phyloP scores from a whole-genome alignment of 2,888 invertebrate genomes.

The Diadromus collaris region DNA sequence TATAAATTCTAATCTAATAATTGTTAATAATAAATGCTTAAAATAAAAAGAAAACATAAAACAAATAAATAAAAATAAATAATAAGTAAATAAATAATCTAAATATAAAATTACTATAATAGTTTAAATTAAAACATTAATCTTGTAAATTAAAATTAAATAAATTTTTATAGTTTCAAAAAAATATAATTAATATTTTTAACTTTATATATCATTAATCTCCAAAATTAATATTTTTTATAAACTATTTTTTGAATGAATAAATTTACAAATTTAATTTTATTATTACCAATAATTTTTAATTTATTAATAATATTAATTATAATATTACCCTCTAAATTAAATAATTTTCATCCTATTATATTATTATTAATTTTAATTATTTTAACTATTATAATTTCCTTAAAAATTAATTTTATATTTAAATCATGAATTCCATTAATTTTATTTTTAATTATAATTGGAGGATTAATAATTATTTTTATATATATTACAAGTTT shows the following conservation, averaged over 20 bases:
- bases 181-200: slow-evolving; percentile 81
- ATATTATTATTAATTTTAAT: background rate
- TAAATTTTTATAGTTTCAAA: slow-evolving; percentile 84
- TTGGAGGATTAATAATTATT: slow-evolving; percentile 85
- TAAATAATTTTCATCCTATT: slow-evolving; percentile 80
- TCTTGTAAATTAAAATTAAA: slow-evolving; percentile 86
- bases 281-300: slow-evolving; percentile 78
- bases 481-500: slow-evolving; percentile 85
- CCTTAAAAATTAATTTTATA: slow-evolving; percentile 80
- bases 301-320: slow-evolving; percentile 82
- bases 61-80: slow-evolving; percentile 19
- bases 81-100: slow-evolving; percentile 72
- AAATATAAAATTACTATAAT: slow-evolving; percentile 80
- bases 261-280: slow-evolving; percentile 80
- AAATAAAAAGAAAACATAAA: slow-evolving; percentile 76
- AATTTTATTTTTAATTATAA: slow-evolving; percentile 84
- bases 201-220: slow-evolving; percentile 85
- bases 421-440: slow-evolving; percentile 81
- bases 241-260: slow-evolving; percentile 84
- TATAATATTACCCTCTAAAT: slow-evolving; percentile 82
- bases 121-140: slow-evolving; percentile 86
- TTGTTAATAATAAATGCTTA: slow-evolving; percentile 73
- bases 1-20: slow-evolving; percentile 84
- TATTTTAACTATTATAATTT: slow-evolving; percentile 80
- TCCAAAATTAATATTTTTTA: slow-evolving; percentile 87